Conservation (phyloP, 2,888 invertebrate species). For the Noctua fimbriata region DNA sequence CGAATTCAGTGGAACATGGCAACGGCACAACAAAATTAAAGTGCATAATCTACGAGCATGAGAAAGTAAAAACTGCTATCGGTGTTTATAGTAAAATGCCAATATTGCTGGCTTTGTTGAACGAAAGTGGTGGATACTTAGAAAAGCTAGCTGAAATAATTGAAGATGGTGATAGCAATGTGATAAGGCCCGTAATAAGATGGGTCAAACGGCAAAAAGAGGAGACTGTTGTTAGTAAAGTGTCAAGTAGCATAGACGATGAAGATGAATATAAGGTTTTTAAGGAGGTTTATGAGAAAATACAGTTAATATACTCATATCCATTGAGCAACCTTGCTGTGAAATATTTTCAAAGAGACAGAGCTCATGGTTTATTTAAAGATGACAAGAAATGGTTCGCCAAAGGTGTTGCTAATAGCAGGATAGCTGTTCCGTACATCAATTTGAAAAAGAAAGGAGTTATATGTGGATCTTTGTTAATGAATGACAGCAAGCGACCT, state of each 20-base stretch:
- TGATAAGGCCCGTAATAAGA: slow-evolving; percentile 29
- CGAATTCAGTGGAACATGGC: slow-evolving; percentile 29
- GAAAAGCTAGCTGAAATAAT: slow-evolving; percentile 25
- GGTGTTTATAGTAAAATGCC: slow-evolving; percentile 62
- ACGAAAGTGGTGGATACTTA: slow-evolving; percentile 33
- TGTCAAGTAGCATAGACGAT: slow-evolving; percentile 24
- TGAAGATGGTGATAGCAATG: background rate
- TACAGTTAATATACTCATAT: slow-evolving; percentile 41
- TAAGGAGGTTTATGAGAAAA: slow-evolving; percentile 43
- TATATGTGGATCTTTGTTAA: slow-evolving; percentile 55
- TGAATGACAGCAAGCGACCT: slow-evolving; percentile 52
- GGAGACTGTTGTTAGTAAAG: slow-evolving; percentile 2
- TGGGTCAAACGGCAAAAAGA: slow-evolving; percentile 58
- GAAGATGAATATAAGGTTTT: slow-evolving; percentile 41
- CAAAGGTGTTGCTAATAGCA: slow-evolving; percentile 62
- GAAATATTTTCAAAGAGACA: slow-evolving; percentile 56
- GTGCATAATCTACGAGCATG: slow-evolving; percentile 56
- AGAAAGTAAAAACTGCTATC: slow-evolving; percentile 42
- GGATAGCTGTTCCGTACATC: slow-evolving; percentile 66
- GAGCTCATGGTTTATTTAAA: slow-evolving; percentile 42
- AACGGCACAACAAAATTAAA: slow-evolving; percentile 5
- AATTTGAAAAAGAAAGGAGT: slow-evolving; percentile 64
- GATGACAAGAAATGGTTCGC: slow-evolving; percentile 63
- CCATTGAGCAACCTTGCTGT: slow-evolving; percentile 49
- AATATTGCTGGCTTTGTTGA: slow-evolving; percentile 52